Base-by-base conservation (phyloP, 1,140 invertebrate species). In the Hypsibius dujardini region DNA sequence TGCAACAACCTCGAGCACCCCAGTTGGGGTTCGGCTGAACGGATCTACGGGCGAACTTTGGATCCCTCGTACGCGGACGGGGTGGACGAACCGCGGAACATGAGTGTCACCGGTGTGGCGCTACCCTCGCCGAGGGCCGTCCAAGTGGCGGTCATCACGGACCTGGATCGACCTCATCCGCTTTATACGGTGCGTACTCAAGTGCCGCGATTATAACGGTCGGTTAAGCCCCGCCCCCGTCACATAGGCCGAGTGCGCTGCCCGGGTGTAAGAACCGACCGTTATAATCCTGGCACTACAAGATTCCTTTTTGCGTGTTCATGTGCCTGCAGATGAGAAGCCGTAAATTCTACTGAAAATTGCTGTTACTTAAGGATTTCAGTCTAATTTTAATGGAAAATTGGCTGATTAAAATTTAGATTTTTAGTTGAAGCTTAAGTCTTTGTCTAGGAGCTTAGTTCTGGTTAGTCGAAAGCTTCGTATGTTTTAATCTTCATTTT, bases 1-100 rank as follows among this genome's bases (percentile, higher is more conserved):
- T 96, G 92, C 76, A 96, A 95, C 76, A 95, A 95, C 78, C 78
- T 95, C 2, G 83, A 87, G 12, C 88, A 91, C 76, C 91, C 92
- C 0, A 86, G 85, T 72, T 85, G 88, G 73, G 92, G 90, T 1
- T 92, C 72, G 7, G 71, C 71, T 7, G 46, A 90, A 88, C 0
- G 89, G 89, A 67, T 67, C 0, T 92, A 95, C 78, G 86, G 89
- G 0, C 84, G 92, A 74, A 81, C 95, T 67, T 76, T 93, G 59
- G 88, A 90, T 0, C 86, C 91, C 1, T 85, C 85, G 14, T 95
- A 95, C 78, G 90, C 92, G 79, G 90, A 96, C 78, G 89, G 90
- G 74, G 86, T 92, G 60, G 90, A 88, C 1, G 84, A 85, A 46
- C 90, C 90, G 0, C 82, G 88, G 60, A 76, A 83, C 1, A 84